Evolutionary conservation across 2,888 invertebrate genomes (phyloP).

Genomic region (Lithophane semibrunnea): DNA sequence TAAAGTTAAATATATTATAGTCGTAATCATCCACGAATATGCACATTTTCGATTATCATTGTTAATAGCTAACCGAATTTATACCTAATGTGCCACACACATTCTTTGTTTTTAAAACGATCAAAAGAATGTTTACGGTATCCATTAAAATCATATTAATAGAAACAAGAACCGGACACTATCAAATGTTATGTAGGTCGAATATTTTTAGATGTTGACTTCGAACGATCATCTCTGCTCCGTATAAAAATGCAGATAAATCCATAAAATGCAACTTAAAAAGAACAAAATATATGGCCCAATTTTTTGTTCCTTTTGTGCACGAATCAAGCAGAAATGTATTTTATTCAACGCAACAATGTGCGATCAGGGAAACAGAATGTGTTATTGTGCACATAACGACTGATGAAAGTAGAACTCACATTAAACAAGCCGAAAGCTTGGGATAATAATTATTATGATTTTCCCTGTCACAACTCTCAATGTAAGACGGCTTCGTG

Average conservation of each 20-base stretch:
- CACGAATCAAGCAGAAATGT: constrained; percentile 28
- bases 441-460: constrained; percentile 17
- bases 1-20: constrained; percentile 4
- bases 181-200: neutral
- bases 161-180: constrained; percentile 9
- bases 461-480: constrained; percentile 14
- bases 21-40: constrained; percentile 2
- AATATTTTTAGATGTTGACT: constrained; percentile 26
- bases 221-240: constrained; percentile 2
- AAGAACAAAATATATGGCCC: constrained; percentile 1
- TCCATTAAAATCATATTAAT: constrained; percentile 33
- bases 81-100: neutral
- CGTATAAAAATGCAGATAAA: constrained; percentile 26
- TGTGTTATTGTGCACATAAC: constrained; percentile 14
- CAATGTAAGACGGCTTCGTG: constrained; percentile 4
- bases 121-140: constrained; percentile 5
- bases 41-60: constrained; percentile 1
- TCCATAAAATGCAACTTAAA: neutral
- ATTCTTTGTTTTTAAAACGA: constrained; percentile 3
- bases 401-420: constrained; percentile 9
- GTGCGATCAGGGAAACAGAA: constrained; percentile 4
- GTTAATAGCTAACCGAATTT: neutral
- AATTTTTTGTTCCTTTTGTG: constrained; percentile 12
- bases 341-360: constrained; percentile 26
- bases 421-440: constrained; percentile 22